Base-by-base conservation (phyloP, 2,888 invertebrate genomes). In the Brachypalpus laphriformis region DNA sequence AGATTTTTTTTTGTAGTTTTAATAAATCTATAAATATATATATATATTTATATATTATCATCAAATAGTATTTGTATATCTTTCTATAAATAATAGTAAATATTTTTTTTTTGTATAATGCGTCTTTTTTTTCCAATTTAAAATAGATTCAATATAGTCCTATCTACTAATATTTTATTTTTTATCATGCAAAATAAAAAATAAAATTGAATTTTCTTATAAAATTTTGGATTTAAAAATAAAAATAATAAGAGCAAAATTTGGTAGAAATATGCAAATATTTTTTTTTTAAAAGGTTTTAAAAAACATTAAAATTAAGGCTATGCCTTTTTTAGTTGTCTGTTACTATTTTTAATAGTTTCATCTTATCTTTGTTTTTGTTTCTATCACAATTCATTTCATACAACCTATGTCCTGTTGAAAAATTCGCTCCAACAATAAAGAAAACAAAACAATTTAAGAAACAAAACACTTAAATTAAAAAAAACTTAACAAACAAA, bases 341-440 rank as follows among this genome's bases (percentile, higher is more conserved):
- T 57, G 34, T 45, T 59, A 81, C 57, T 61, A 61, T 71, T 74
- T 68, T 66, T 42, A 74, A 83, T 71, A 82, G 82, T 37, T 72
- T 77, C 63, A 14, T 51, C 54, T 45, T 78, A 28, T 47, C 28
- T 16, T 57, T 80, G 68, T 80, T 54, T 63, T 47, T 80, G 65
- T 80, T 80, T 80, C 81, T 85, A 85, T 85, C 85, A 85, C 85
- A 85, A 75, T 85, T 71, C 70, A 76, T 65, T 81, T 71, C 75
- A 66, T 85, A 71, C 75, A 71, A 76, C 59, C 75, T 68, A 74
- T 47, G 54, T 76, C 61, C 49, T 57, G 75, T 71, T 75, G 49
- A 68, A 71, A 77, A 85, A 70, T 81, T 85, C 81, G 75, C 61
- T 85, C 75, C 65, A 71, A 45, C 61, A 37, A 63, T 70, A 16